A percentile compares a stretch with the other conserved stretches of the same genome.
Evolutionary conservation across 2,113 vertebrate species (phyloP).

Genomic region (Nerophis lumbriciformis): DNA sequence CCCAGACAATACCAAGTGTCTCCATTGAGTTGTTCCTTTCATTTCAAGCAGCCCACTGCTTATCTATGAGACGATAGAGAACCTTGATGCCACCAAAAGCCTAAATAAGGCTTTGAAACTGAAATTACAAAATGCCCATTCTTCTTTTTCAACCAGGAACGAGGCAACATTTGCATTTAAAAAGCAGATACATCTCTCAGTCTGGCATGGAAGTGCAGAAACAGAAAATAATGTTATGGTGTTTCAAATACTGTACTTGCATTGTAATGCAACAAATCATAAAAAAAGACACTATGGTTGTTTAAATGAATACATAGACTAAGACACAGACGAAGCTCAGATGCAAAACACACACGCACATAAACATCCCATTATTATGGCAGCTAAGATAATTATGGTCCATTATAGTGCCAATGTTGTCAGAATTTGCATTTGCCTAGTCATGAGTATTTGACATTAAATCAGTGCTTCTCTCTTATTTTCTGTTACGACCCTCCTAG

Average conservation of each 20-base stretch:
- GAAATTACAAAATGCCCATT: neutral
- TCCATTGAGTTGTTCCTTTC: conserved; percentile 1
- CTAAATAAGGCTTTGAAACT: neutral
- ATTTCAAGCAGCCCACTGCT: conserved; percentile 2
- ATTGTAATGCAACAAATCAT: neutral
- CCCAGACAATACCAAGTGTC: conserved; percentile 20
- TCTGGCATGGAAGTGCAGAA: neutral
- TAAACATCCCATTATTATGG: conserved; percentile 13
- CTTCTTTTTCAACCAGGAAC: neutral
- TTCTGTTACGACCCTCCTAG: too few species aligned
- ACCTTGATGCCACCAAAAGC: conserved; percentile 1
- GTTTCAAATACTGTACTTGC: neutral
- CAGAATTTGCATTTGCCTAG: neutral
- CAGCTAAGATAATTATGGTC: conserved; percentile 7
- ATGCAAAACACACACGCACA: conserved; percentile 12
- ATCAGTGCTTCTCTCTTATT: too few species aligned
- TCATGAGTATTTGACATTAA: too few species aligned
- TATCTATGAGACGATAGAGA: neutral
- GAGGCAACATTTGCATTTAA: neutral
- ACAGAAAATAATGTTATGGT: neutral
- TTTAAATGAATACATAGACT: neutral
- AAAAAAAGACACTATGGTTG: neutral
- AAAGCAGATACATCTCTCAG: neutral
- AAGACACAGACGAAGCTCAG: neutral
- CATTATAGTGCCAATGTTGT: conserved; percentile 1